Evolutionary conservation across 2,113 vertebrate species (phyloP), one percentile per base, ranked within the genome.

Genomic region (Leuciscus idus): DNA sequence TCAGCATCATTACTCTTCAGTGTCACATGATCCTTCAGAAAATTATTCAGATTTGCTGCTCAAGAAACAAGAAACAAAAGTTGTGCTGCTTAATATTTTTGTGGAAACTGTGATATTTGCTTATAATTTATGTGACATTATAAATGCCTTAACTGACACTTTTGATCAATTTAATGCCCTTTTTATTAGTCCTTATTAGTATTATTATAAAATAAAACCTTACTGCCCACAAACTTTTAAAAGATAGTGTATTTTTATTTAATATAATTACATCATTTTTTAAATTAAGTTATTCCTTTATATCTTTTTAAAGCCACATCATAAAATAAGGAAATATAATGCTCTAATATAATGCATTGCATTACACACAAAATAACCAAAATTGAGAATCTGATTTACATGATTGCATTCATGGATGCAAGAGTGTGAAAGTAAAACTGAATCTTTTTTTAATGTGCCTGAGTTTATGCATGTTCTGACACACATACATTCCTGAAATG

Each of bases 401-500:
- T 19, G 43, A 19, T 77, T 55, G 13, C 3, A 21, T 8, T 68
- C 64, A 19, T 55, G 46, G 48, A n/a, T 74, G 10, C 11, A 74
- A 11, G 5, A 21, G 12, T 33, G 74, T 19, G 50, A 30, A 21
- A 55, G 9, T 19, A 30, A 55, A 52, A 77, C 1, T 19, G 15
- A 77, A 52, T 55, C 48, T 76, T 77, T 52, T 64, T 75, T 55
- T 64, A 57, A 79, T 84, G 62, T 85, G 62, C 74, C 59, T 78
- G 39, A 87, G 73, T 57, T 87, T 62, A 50, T 55, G 72, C 82
- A 36, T 57, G 78, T 68, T 74, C 30, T 55, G 57, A 76, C 81
- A 77, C 26, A 52, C 43, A 36, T 11, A 19, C 75, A 75, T 84
- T 84, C 88, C 76, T 73, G 68, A 83, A 78, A 87, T 72, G 62